phyloP scores from a whole-genome alignment of 2,113 vertebrate species.

The Pelmatolapia mariae region DNA sequence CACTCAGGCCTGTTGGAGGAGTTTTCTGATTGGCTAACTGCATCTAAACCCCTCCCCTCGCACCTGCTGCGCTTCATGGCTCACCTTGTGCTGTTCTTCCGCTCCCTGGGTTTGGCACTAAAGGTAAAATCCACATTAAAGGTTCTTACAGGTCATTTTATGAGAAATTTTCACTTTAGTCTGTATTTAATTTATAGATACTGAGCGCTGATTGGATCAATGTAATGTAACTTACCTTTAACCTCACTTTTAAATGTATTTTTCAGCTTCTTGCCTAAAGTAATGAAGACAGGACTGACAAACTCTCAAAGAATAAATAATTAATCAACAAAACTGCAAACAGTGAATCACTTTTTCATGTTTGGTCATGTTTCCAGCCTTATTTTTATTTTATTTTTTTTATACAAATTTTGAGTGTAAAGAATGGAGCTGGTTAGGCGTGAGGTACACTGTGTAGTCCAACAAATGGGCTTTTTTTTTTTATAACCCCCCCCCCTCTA shows the following conservation, averaged over 20 bases:
- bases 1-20: constrained; percentile 87
- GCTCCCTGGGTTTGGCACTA: constrained; percentile 83
- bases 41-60: constrained; percentile 78
- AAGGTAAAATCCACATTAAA: constrained; percentile 71
- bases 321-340: background rate
- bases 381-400: background rate
- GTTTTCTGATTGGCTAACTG: constrained; percentile 86
- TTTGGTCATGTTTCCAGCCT: background rate
- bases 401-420: background rate
- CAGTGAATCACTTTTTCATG: background rate
- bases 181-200: background rate
- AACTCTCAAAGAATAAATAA: background rate
- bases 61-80: constrained; percentile 92
- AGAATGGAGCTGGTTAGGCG: background rate
- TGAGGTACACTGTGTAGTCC: background rate
- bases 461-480: background rate
- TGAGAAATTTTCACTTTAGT: background rate
- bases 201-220: background rate
- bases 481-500: too few relatives aligned
- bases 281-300: background rate
- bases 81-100: constrained; percentile 91
- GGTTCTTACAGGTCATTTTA: background rate
- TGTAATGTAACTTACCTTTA: background rate
- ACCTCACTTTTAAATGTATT: background rate
- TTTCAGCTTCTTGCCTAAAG: background rate